phyloP scores from a whole-genome alignment of 2,888 invertebrate species.

The Cyrtodaria siliqua region DNA sequence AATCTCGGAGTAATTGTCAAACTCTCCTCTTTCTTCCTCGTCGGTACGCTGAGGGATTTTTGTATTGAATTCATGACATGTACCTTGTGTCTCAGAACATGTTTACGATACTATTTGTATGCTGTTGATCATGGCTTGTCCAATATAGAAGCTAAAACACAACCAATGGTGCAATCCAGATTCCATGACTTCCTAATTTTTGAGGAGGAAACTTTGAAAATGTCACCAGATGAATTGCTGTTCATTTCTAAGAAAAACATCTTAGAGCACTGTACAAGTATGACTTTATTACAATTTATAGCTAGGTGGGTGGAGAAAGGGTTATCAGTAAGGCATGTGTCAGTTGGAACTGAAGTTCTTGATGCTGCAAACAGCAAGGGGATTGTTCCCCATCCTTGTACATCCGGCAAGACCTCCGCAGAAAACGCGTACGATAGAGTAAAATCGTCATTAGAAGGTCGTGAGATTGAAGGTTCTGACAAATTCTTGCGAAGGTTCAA shows the following conservation, averaged over 20 bases:
- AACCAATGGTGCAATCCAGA: constrained; percentile 43
- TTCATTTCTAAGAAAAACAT: constrained; percentile 37
- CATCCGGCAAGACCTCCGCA: not conserved
- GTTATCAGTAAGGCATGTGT: constrained; percentile 34
- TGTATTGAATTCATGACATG: constrained; percentile 44
- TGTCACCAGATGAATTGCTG: constrained; percentile 40
- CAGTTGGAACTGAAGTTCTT: constrained; percentile 37
- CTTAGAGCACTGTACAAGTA: constrained; percentile 35
- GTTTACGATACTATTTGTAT: constrained; percentile 42
- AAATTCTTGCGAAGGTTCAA: constrained; percentile 30
- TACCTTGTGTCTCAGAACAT: constrained; percentile 40
- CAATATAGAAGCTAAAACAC: constrained; percentile 34
- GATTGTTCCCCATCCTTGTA: not conserved
- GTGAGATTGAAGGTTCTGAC: constrained; percentile 14
- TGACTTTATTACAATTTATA: constrained; percentile 40
- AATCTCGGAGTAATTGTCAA: constrained; percentile 54
- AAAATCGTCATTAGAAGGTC: constrained; percentile 9
- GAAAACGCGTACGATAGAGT: not conserved
- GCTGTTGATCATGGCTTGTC: constrained; percentile 46
- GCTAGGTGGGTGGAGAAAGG: constrained; percentile 51
- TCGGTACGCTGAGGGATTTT: constrained; percentile 41
- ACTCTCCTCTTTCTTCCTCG: constrained; percentile 52
- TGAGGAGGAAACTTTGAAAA: constrained; percentile 36
- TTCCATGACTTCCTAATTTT: constrained; percentile 54
- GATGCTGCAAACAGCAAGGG: constrained; percentile 18